These are phyloP conservation scores for Coptodon bakossiorum DNA, from an alignment of 2,113 vertebrate species.

Conservation along the genomic window DNA sequence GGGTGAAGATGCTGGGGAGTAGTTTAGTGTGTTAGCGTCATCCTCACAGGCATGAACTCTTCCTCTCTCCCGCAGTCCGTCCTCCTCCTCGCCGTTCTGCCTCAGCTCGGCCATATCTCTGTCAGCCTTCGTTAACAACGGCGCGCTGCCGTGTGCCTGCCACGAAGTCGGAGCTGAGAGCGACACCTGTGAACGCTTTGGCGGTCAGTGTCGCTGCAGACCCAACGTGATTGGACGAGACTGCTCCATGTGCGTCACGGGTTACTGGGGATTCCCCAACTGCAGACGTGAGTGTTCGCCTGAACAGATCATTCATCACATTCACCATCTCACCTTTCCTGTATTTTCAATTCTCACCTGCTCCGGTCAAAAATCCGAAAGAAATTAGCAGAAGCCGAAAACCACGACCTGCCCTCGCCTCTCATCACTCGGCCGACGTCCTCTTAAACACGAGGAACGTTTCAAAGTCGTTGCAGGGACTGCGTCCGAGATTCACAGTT, in stretches of 20 bases:
- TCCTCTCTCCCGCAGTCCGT: slow-evolving; percentile 65
- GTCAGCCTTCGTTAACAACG: slow-evolving; percentile 92
- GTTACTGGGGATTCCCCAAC: slow-evolving; percentile 93
- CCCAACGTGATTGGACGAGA: slow-evolving; percentile 88
- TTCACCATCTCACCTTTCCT: background rate
- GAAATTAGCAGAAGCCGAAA: background rate
- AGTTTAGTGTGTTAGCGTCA: too few species aligned
- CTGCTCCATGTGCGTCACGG: slow-evolving; percentile 90
- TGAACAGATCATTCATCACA: background rate
- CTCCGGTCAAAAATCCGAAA: background rate
- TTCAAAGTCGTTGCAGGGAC: background rate
- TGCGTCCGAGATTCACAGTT: background rate
- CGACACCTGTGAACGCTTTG: slow-evolving; percentile 80
- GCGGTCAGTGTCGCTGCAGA: slow-evolving; percentile 86
- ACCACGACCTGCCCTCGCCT: background rate
- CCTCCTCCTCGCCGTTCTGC: slow-evolving; percentile 79
- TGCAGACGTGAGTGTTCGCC: slow-evolving; percentile 84
- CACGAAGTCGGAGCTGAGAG: slow-evolving; percentile 82
- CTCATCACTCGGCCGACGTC: too few species aligned
- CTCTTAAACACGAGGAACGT: too few species aligned
- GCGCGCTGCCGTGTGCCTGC: slow-evolving; percentile 83
- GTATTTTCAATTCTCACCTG: background rate
- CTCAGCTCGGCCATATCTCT: slow-evolving; percentile 78
- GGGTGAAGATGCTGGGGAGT: background rate
- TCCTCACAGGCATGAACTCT: background rate